Evolutionary conservation across 2,797 vertebrate species (phyloP).

Genomic region (Enteromius paludinosus): DNA sequence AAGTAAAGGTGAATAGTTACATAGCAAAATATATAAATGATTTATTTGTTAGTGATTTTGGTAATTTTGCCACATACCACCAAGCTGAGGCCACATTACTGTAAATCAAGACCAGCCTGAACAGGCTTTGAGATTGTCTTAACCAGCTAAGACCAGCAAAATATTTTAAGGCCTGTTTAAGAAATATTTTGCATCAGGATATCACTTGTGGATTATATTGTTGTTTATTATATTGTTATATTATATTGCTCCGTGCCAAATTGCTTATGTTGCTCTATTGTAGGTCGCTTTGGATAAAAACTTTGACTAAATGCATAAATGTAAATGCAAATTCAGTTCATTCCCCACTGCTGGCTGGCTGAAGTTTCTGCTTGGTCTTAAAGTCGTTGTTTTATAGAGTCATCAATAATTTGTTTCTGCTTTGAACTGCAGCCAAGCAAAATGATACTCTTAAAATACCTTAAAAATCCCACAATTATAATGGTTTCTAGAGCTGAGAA

Average conservation of each 20-base stretch:
- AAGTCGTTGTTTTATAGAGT: neutral
- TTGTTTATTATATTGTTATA: no score
- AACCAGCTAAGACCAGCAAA: neutral
- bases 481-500: neutral
- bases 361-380: constrained; percentile 6
- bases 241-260: neutral
- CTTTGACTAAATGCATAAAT: neutral
- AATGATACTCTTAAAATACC: neutral
- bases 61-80: neutral
- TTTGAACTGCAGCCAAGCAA: constrained; percentile 10
- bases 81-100: no score
- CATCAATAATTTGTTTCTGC: neutral
- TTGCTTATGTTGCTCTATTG: neutral
- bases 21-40: no score
- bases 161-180: neutral
- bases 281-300: neutral
- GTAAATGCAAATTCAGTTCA: neutral
- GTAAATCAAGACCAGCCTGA: constrained; percentile 2
- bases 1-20: neutral
- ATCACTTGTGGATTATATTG: neutral
- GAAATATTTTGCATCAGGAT: neutral
- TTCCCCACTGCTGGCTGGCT: neutral
- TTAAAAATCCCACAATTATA: constrained; percentile 4
- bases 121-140: neutral
- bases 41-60: neutral